A percentile compares a stretch with the other conserved stretches of the same genome.
These are phyloP conservation scores for Echinarachnius parma DNA, from an alignment of 53 echinoderm and acorn worm species.

Conservation along the genomic window DNA sequence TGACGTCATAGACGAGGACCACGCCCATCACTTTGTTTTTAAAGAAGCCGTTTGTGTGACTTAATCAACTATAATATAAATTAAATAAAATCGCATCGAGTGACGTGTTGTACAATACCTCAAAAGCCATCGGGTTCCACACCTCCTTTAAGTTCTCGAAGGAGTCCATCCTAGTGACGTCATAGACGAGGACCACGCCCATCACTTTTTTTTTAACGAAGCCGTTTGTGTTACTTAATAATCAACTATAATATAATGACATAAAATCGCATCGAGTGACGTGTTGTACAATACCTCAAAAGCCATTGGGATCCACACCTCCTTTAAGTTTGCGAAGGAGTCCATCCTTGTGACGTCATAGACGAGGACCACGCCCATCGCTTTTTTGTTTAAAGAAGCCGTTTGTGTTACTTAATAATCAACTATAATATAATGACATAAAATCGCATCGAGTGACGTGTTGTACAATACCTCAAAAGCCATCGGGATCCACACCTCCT, in stretches of 20 bases:
- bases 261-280: too few relatives aligned
- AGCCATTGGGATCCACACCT: constrained; percentile 59
- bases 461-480: constrained; percentile 48
- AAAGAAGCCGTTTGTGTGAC: too few relatives aligned
- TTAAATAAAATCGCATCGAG: too few relatives aligned
- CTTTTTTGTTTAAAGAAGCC: too few relatives aligned
- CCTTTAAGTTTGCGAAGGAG: constrained; percentile 54
- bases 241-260: too few relatives aligned
- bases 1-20: constrained; percentile 85
- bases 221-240: too few relatives aligned
- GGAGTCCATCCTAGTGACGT: constrained; percentile 69
- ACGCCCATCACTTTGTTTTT: too few relatives aligned
- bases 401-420: too few relatives aligned
- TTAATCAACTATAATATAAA: too few relatives aligned
- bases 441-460: too few relatives aligned
- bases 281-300: constrained; percentile 39
- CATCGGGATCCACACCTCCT: constrained; percentile 57
- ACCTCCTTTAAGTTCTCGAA: constrained; percentile 58
- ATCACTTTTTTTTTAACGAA: too few relatives aligned
- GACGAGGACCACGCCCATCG: constrained; percentile 85
- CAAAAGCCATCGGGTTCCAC: constrained; percentile 55
- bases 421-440: too few relatives aligned
- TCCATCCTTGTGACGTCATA: constrained; percentile 78
- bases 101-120: constrained; percentile 38
- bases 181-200: constrained; percentile 84